A percentile compares a stretch with the other conserved stretches of the same genome.
Conservation (phyloP, 2,888 invertebrate genomes). For the Rhimphoctona megacephalus region DNA sequence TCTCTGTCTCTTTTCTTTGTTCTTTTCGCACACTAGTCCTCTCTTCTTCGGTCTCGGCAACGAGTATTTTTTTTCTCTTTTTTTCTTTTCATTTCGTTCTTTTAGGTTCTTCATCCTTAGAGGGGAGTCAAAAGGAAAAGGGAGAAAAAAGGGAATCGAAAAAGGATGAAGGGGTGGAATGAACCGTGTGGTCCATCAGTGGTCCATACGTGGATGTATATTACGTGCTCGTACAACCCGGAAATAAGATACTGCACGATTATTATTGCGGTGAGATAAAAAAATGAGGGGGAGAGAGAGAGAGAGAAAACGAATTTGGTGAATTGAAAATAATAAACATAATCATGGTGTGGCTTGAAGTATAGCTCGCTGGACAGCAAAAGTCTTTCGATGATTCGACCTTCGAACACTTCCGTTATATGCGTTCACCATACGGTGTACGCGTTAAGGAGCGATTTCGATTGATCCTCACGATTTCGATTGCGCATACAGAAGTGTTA, state of each 20-base stretch:
- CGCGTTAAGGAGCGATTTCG: not conserved
- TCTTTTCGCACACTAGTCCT: slow-evolving; percentile 29
- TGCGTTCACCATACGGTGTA: not conserved
- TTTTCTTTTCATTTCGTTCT: slow-evolving; percentile 27
- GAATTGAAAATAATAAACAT: slow-evolving; percentile 53
- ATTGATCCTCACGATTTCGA: slow-evolving; percentile 33
- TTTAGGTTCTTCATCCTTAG: slow-evolving; percentile 11
- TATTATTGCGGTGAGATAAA: slow-evolving; percentile 20
- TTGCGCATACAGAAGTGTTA: slow-evolving; percentile 11
- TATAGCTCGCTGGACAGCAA: not conserved
- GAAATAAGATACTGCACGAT: slow-evolving; percentile 55
- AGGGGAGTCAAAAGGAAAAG: not conserved
- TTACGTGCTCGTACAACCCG: slow-evolving; percentile 42
- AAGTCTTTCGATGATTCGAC: slow-evolving; percentile 19
- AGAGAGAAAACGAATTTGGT: slow-evolving; percentile 22
- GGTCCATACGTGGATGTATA: slow-evolving; percentile 13
- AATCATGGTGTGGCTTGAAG: not conserved
- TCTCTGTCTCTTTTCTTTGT: slow-evolving; percentile 17
- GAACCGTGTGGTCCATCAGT: slow-evolving; percentile 39
- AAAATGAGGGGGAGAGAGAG: slow-evolving; percentile 5
- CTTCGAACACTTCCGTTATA: slow-evolving; percentile 37
- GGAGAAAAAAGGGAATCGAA: not conserved
- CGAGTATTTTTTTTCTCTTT: not conserved
- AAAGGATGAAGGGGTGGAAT: slow-evolving; percentile 16
- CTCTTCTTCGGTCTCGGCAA: slow-evolving; percentile 36